Conservation (phyloP, 2,113 vertebrate genomes). For the Engraulis encrasicolus region DNA sequence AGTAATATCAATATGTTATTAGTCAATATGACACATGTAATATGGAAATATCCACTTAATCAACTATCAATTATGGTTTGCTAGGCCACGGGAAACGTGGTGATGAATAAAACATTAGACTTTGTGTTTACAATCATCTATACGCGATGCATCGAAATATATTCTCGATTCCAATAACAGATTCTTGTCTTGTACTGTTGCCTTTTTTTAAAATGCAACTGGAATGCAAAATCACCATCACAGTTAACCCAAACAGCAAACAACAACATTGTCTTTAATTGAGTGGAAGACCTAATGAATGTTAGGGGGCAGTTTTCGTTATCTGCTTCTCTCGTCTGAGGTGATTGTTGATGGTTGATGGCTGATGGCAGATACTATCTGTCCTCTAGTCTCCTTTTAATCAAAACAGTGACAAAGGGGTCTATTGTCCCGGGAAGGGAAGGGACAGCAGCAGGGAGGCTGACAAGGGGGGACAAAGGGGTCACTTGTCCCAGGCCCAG, state of each 20-base stretch:
- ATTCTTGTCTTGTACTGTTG: background rate
- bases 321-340: constrained; percentile 49
- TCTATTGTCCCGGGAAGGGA: no score
- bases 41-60: no score
- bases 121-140: constrained; percentile 16
- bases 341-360: constrained; percentile 9
- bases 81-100: no score
- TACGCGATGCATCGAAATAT: no score
- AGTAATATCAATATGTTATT: no score
- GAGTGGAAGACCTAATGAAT: constrained; percentile 71
- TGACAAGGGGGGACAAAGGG: no score
- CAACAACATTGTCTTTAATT: constrained; percentile 70
- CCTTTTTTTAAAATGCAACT: constrained; percentile 24
- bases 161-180: background rate
- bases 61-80: constrained; percentile 20
- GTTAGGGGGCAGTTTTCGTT: constrained; percentile 55
- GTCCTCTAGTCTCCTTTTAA: constrained; percentile 62
- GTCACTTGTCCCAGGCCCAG: no score
- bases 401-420: no score
- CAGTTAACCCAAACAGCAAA: constrained; percentile 63
- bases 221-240: constrained; percentile 58
- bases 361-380: no score
- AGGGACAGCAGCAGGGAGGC: no score
- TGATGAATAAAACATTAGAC: no score
- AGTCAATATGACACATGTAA: no score